Percentiles rank a stretch among this genome's conserved stretches.
Evolutionary conservation across 2,797 vertebrate species (phyloP).

Genomic region (Amazona finschi): DNA sequence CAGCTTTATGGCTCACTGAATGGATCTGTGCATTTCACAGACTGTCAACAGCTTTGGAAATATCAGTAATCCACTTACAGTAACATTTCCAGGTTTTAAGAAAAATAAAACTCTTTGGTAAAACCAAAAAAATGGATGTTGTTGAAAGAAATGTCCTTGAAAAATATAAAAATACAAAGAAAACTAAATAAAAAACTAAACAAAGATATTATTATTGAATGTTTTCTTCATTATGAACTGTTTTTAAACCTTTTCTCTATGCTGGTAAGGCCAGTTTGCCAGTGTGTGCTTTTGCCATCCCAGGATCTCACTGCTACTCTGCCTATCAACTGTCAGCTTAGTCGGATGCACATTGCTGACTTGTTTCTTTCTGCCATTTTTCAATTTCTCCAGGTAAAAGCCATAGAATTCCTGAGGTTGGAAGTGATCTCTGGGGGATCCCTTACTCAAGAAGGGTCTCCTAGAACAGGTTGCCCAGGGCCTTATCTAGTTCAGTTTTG

Average conservation of each 20-base stretch:
- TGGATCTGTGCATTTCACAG: background rate
- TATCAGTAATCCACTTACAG: slow-evolving; percentile 1
- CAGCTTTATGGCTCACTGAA: slow-evolving; percentile 17
- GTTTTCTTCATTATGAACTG: background rate
- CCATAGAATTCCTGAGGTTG: background rate
- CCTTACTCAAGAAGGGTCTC: background rate
- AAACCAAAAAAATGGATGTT: slow-evolving; percentile 17
- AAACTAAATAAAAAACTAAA: background rate
- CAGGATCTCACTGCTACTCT: background rate
- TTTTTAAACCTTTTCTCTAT: background rate
- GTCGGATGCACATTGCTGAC: background rate
- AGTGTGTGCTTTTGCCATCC: background rate
- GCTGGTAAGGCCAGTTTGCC: background rate
- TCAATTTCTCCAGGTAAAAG: background rate
- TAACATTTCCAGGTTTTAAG: slow-evolving; percentile 40
- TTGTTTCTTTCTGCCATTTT: background rate
- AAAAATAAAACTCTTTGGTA: slow-evolving; percentile 26
- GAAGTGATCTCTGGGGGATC: background rate
- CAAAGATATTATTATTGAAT: background rate
- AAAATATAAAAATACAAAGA: slow-evolving; percentile 8
- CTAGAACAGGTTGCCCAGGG: background rate
- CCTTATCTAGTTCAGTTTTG: background rate
- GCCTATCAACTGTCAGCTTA: background rate
- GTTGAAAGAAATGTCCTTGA: slow-evolving; percentile 21
- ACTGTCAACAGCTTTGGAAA: slow-evolving; percentile 18